Evolutionary conservation across 1,140 invertebrate species (phyloP).

Genomic region (Melitaea cinxia): DNA sequence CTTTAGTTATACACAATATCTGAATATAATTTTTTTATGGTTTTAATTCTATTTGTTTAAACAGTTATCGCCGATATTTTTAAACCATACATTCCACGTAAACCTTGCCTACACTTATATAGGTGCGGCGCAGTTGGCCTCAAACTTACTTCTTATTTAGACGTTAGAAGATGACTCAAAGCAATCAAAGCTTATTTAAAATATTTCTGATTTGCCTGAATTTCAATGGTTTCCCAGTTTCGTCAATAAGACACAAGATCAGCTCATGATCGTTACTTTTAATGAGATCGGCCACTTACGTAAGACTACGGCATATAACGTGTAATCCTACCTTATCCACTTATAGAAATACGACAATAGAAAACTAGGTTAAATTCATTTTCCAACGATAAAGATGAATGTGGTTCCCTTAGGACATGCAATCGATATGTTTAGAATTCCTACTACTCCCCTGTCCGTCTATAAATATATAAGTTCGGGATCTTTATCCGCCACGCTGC

Average conservation of each 20-base stretch:
- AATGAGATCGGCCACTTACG: slow-evolving; percentile 1
- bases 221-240: background rate
- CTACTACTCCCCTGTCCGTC: too few relatives aligned
- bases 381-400: background rate
- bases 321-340: slow-evolving; percentile 3
- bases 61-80: slow-evolving; percentile 10
- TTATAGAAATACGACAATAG: background rate
- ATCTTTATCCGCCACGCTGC: too few relatives aligned
- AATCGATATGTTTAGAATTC: too few relatives aligned
- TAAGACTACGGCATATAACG: background rate
- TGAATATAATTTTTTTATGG: background rate
- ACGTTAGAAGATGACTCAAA: slow-evolving; percentile 24
- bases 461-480: too few relatives aligned
- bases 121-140: slow-evolving; percentile 28
- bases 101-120: slow-evolving; percentile 23
- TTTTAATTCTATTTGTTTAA: background rate
- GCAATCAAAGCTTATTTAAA: slow-evolving; percentile 13
- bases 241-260: background rate
- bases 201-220: background rate
- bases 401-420: background rate
- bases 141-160: slow-evolving; percentile 27
- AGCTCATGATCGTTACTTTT: background rate
- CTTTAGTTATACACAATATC: background rate
- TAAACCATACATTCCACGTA: slow-evolving; percentile 23
- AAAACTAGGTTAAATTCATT: background rate